phyloP scores from a whole-genome alignment of 2,888 invertebrate genomes.

The Drosophila anomelani region DNA sequence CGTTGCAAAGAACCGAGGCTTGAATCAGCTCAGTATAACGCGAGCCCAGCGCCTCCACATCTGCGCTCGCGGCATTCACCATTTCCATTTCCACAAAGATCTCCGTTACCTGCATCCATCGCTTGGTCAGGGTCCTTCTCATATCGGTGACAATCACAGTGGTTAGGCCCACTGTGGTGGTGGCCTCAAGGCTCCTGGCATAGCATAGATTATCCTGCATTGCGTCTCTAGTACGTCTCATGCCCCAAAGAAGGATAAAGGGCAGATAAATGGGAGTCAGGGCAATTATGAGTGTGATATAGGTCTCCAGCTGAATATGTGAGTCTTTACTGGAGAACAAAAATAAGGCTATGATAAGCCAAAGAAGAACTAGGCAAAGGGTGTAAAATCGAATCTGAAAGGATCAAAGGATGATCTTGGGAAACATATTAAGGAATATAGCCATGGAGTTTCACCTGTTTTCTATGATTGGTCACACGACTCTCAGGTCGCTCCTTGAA shows the following conservation, averaged over 20 bases:
- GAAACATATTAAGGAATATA: too few species aligned
- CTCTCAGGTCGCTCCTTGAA: slow-evolving; percentile 31
- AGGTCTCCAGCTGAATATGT: slow-evolving; percentile 16
- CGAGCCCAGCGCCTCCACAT: rapidly evolving
- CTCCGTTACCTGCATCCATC: slow-evolving; percentile 50
- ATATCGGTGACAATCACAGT: slow-evolving; percentile 53
- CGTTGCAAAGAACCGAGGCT: slow-evolving; percentile 56
- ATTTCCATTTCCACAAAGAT: slow-evolving; percentile 48
- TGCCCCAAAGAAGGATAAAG: slow-evolving; percentile 40
- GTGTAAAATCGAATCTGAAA: slow-evolving; percentile 20
- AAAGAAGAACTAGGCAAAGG: not conserved
- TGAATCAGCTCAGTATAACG: slow-evolving; percentile 35
- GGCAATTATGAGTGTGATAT: slow-evolving; percentile 38
- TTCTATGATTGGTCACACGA: slow-evolving; percentile 20
- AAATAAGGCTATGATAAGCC: slow-evolving; percentile 4
- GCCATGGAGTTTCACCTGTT: slow-evolving; percentile 37
- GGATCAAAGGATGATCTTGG: not conserved
- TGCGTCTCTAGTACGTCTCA: slow-evolving; percentile 10
- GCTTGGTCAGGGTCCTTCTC: slow-evolving; percentile 46
- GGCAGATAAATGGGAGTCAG: slow-evolving; percentile 50
- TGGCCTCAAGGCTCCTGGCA: slow-evolving; percentile 53
- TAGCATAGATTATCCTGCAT: slow-evolving; percentile 33
- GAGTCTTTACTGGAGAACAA: not conserved
- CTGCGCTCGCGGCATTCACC: rapidly evolving
- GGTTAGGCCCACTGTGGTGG: slow-evolving; percentile 55